These are phyloP conservation scores for Ramphastos sulfuratus DNA, from an alignment of 2,113 vertebrate genomes.

Conservation along the genomic window DNA sequence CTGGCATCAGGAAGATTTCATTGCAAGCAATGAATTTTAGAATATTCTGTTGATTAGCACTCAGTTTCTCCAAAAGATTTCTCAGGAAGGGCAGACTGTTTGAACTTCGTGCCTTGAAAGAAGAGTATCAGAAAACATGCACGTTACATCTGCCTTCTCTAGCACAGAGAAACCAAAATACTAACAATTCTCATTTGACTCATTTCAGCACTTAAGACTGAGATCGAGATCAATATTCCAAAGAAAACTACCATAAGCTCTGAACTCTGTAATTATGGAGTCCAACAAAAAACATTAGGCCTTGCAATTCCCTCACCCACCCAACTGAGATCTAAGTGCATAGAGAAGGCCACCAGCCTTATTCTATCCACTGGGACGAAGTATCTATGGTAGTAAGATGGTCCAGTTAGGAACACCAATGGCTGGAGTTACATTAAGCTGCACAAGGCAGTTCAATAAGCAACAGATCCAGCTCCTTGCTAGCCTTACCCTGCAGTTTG, in stretches of 20 bases:
- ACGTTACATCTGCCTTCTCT: not conserved
- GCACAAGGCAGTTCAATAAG: not conserved
- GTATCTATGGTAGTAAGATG: not conserved
- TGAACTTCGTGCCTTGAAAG: conserved; percentile 85
- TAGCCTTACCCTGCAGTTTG: not conserved
- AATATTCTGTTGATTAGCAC: conserved; percentile 96
- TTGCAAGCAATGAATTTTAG: conserved; percentile 98
- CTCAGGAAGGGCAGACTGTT: conserved; percentile 89
- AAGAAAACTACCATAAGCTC: not conserved
- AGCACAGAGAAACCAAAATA: not conserved
- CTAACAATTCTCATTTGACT: not conserved
- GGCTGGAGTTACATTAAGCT: not conserved
- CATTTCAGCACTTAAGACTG: not conserved
- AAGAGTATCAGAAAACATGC: conserved; percentile 26
- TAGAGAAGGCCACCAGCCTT: rapidly evolving
- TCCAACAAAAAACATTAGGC: not conserved
- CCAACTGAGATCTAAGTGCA: not conserved
- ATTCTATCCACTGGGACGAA: not conserved
- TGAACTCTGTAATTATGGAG: not conserved
- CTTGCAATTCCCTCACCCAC: not conserved
- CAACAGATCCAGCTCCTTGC: not conserved
- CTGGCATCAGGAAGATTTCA: conserved; percentile 98
- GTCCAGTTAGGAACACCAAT: not conserved
- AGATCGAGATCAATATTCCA: not conserved
- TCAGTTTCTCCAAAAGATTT: conserved; percentile 91